These are phyloP conservation scores for Mola mola DNA, from an alignment of 2,113 vertebrate genomes.

Conservation along the genomic window DNA sequence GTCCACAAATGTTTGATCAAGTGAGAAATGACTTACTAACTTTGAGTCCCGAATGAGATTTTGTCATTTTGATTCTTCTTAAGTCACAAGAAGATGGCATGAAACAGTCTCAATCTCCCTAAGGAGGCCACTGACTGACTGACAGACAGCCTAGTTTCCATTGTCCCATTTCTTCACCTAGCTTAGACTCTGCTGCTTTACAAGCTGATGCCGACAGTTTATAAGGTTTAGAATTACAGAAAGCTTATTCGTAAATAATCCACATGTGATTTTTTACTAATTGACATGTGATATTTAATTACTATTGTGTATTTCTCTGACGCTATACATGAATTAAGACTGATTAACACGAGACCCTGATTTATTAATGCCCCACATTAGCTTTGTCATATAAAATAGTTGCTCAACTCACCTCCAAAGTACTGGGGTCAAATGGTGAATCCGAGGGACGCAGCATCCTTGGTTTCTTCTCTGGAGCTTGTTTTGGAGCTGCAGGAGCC, in stretches of 20 bases:
- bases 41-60: not conserved
- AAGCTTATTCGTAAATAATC: not conserved
- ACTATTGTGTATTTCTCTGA: too few species aligned
- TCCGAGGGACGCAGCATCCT: constrained; percentile 80
- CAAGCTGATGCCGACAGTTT: constrained; percentile 5
- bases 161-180: constrained; percentile 69
- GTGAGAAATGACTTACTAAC: too few species aligned
- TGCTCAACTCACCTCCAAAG: constrained; percentile 78
- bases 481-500: constrained; percentile 65
- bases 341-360: too few species aligned
- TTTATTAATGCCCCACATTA: constrained; percentile 52
- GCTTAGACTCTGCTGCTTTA: constrained; percentile 12
- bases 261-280: too few species aligned
- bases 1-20: too few species aligned
- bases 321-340: too few species aligned
- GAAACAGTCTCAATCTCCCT: constrained; percentile 31
- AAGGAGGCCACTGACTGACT: constrained; percentile 57
- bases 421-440: constrained; percentile 80
- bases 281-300: too few species aligned
- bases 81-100: constrained; percentile 25
- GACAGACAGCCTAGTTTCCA: constrained; percentile 36
- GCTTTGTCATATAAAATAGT: constrained; percentile 19
- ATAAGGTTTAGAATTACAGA: not conserved
- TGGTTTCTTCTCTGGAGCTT: constrained; percentile 71
- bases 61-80: not conserved